Conservation (phyloP, 37 sponge, comb jelly and placozoan species). For the Theonella swinhoei region DNA sequence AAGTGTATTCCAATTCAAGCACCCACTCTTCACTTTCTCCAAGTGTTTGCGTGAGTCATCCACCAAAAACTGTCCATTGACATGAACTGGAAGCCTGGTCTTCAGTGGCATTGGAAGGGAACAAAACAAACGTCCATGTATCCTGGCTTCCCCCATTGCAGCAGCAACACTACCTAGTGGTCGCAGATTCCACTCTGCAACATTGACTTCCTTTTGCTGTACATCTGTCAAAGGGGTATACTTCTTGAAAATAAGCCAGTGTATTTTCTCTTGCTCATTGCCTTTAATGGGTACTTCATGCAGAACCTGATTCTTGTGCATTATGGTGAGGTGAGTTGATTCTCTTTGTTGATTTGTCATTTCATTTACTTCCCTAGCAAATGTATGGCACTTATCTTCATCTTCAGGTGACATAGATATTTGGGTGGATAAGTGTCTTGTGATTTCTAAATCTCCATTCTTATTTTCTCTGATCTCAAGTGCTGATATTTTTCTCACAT, state of each 20-base stretch:
- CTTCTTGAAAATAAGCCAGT: too few relatives aligned
- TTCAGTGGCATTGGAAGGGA: slow-evolving; percentile 49
- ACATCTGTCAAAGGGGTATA: too few relatives aligned
- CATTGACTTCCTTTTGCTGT: too few relatives aligned
- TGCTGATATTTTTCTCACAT: slow-evolving; percentile 52
- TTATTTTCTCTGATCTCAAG: slow-evolving; percentile 52
- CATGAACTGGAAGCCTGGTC: slow-evolving; percentile 63
- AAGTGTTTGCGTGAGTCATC: slow-evolving; percentile 74
- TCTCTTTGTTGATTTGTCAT: too few relatives aligned
- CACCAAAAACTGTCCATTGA: slow-evolving; percentile 72
- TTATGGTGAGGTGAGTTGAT: neutral
- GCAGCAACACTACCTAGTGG: slow-evolving; percentile 69
- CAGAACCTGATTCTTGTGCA: neutral
- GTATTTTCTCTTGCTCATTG: too few relatives aligned
- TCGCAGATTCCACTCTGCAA: slow-evolving; percentile 1
- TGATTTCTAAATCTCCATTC: too few relatives aligned
- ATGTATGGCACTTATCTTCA: too few relatives aligned
- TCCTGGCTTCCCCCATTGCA: too few relatives aligned
- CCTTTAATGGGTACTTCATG: too few relatives aligned
- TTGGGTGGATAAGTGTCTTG: too few relatives aligned
- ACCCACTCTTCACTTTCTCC: neutral
- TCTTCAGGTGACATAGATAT: too few relatives aligned
- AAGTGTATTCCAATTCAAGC: slow-evolving; percentile 41
- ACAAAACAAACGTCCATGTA: slow-evolving; percentile 32
- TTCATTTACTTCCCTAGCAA: too few relatives aligned